These are phyloP conservation scores for Oreotragus oreotragus DNA, from an alignment of 2,113 vertebrate genomes.

Conservation along the genomic window DNA sequence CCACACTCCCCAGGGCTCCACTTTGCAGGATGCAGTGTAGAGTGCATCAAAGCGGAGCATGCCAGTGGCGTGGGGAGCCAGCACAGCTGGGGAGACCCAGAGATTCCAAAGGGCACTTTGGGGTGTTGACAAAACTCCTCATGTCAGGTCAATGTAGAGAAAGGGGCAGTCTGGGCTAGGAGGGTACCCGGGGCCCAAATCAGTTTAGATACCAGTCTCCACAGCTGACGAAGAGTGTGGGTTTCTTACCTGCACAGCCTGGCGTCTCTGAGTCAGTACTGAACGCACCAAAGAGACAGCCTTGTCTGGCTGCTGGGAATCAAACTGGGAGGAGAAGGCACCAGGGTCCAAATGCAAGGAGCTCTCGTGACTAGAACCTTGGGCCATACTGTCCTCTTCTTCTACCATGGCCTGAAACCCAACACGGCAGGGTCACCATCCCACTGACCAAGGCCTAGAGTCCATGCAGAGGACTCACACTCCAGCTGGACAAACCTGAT, in stretches of 20 bases:
- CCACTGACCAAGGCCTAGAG: neutral
- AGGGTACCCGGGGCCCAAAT: neutral
- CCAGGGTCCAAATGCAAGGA: constrained; percentile 16
- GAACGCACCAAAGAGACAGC: constrained; percentile 74
- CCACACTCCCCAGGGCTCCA: neutral
- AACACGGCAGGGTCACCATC: constrained; percentile 53
- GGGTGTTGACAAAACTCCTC: neutral
- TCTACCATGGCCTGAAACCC: constrained; percentile 77
- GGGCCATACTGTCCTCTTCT: constrained; percentile 54
- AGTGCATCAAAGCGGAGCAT: neutral
- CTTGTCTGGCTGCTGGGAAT: constrained; percentile 47
- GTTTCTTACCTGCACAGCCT: constrained; percentile 74
- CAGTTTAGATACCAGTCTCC: neutral
- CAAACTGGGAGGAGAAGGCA: constrained; percentile 29
- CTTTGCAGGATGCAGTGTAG: neutral
- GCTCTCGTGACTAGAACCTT: constrained; percentile 18
- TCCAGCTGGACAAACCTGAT: neutral
- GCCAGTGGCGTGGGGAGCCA: neutral
- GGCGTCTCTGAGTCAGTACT: constrained; percentile 71
- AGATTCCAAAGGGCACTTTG: neutral
- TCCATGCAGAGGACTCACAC: neutral
- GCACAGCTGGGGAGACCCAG: neutral
- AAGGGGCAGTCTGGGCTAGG: neutral
- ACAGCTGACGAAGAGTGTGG: neutral
- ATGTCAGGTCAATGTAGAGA: neutral